Base-by-base conservation (phyloP, 2,113 vertebrate species). In the Spea bombifrons region DNA sequence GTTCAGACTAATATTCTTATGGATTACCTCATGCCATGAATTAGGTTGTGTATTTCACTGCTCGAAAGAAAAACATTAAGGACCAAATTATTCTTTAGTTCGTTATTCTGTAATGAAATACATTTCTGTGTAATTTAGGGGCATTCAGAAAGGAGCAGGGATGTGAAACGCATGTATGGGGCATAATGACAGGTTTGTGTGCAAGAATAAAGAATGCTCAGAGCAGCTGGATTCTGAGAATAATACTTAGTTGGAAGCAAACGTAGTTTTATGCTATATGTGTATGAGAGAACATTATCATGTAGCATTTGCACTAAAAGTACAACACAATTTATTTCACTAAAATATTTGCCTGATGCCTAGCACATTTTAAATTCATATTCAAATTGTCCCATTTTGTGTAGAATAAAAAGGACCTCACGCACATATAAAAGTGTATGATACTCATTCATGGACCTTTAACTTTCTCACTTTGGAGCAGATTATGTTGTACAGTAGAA, bases 201-300 rank as follows among this genome's bases (percentile, higher is more conserved):
- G 50, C 13, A 59, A 69, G 16, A 10, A 69, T 30, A 76, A 69
- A 70, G 15, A 15, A 15, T 68, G 45, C 15, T 10, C 45, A 55
- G 50, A 69, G 16, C 66, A 76, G n/a, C 75, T 70, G 66, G 66
- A 70, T 46, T 69, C 30, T 30, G n/a, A 59, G 75, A 70, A 76
- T 76, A 59, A 76, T 47, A 48, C 3, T 4, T 69, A 59, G 59
- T 70, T 70, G 44, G 16, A 70, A 61, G 45, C 53, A 47, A 8
- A 49, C 30, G 5, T 76, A 8, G 44, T 70, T 47, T 59, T 43
- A 50, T 67, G n/a, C 49, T 66, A 50, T 4, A 30, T 66, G 49
- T 12, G 13, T 59, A 12, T 5, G 2, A 13, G 8, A 59, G 55
- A 59, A 8, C 12, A 4, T 12, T 59, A 59, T 59, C 6, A 59